Evolutionary conservation across 2,113 vertebrate species (phyloP).

Genomic region (Mus pahari): DNA sequence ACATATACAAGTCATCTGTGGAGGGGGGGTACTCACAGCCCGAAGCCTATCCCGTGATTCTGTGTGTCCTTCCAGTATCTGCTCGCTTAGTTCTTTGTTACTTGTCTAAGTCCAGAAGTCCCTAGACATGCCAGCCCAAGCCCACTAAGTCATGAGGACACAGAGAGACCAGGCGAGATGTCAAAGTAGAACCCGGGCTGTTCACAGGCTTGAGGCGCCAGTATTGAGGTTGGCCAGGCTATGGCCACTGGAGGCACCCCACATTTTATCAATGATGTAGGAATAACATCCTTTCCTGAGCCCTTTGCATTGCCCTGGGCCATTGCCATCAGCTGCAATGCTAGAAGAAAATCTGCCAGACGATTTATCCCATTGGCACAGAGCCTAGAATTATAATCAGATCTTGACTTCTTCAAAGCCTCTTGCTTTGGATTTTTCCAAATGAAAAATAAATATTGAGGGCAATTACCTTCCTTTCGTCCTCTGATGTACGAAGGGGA

Average conservation of each 20-base stretch:
- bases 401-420: slow-evolving; percentile 79
- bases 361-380: slow-evolving; percentile 64
- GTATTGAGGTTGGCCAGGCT: neutral
- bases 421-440: slow-evolving; percentile 69
- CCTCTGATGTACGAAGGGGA: slow-evolving; percentile 71
- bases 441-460: slow-evolving; percentile 70
- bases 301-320: slow-evolving; percentile 4
- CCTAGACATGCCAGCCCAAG: neutral
- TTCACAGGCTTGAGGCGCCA: fast-evolving
- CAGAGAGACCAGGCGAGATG: neutral
- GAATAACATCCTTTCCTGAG: neutral
- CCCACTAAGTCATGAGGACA: neutral
- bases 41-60: neutral
- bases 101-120: neutral
- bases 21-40: neutral
- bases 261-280: neutral
- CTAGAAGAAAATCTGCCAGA: slow-evolving; percentile 62
- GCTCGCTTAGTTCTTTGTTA: neutral
- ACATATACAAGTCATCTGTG: neutral
- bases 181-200: neutral
- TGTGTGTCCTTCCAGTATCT: neutral
- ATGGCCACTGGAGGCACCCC: neutral
- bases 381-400: slow-evolving; percentile 75
- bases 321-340: slow-evolving; percentile 44
- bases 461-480: slow-evolving; percentile 52